Base-by-base conservation (phyloP, 2,797 vertebrate genomes). In the Myripristis murdjan region DNA sequence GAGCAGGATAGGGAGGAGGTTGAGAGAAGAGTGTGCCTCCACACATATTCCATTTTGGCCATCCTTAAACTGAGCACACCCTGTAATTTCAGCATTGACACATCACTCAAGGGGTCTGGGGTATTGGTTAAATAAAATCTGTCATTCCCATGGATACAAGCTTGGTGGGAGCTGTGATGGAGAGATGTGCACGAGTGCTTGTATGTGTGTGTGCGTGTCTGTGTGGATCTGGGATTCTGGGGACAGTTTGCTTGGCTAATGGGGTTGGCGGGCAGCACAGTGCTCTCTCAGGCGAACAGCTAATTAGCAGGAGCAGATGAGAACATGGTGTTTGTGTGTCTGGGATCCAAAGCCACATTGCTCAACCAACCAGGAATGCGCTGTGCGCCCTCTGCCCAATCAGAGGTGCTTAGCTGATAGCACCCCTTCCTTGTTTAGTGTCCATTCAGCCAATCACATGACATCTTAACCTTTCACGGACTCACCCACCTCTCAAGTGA, bases 281-380 rank as follows among this genome's bases (percentile, higher is more conserved):
- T 71, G 81, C 84, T 85, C 87, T 87, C 89, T 91, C 81, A 89
- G 79, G 85, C 89, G 66, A 87, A 74, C 84, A 79, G 86, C 90
- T 93, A 93, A 93, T 93, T 93, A 93, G 86, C 81, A 66, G 79
- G 78, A 89, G 86, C 91, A 90, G 91, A 93, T 92, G 92, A 93
- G 90, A 92, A 91, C 87, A 89, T 78, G 74, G 80, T 11, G 71
- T 81, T 76, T 77, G 73, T 73, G 79, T 75, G 77, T 89, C 84
- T 57, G 7, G 23, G 70, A 80, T 89, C 83, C 79, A 80, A 73
- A 88, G 80, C 86, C 75, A 23, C 63, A 6, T 64, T 80, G 73
- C 62, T 81, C 62, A 60, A 68, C 91, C 89, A 83, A 90, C 81
- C 85, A 78, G 71, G 26, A 75, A 70, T 28, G 18, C 0, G 24